Base-by-base conservation (phyloP, 2,113 vertebrate species). In the Bos indicus region DNA sequence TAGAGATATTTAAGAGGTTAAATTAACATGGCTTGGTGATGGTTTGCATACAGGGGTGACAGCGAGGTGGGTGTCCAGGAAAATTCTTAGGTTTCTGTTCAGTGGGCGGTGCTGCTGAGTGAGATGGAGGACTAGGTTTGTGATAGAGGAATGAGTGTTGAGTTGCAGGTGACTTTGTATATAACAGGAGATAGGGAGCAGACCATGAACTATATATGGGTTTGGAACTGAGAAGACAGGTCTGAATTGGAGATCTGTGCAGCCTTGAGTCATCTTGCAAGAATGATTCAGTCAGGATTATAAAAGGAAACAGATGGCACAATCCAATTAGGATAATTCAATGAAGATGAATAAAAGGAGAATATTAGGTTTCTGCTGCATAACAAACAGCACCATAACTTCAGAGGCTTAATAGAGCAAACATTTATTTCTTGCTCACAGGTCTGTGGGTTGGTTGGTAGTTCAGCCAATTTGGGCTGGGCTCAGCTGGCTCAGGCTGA, bases 271-370 rank as follows among this genome's bases (percentile, higher is more conserved):
- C 78, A 84, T 88, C n/a, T 89, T 89, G 64, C 64, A 88, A 82
- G 91, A 83, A 87, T 46, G 40, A 67, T 83, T 94, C 80, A 90
- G 28, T 83, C n/a, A 87, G 77, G 16, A 13, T 90, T 82, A 60
- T 30, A 85, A 90, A 97, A 62, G 64, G 54, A 96, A 96, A 80
- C 77, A 97, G 90, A 91, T 88, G 77, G 56, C 46, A 93, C 51
- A 48, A 81, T 91, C 40, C 71, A 77, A 92, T 90, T 51, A 90
- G 74, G 54, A 33, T 62, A 64, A 92, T 52, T 43, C 92, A 77
- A 5, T 84, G 78, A 95, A 43, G 54, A 84, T 90, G 88, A 90
- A 93, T 96, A 83, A 89, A 67, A 78, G 33, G n/a, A 80, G 77
- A 46, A 19, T 84, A 87, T 78, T 85, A 87, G 78, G 59, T 95